Evolutionary conservation across 2,797 vertebrate genomes (phyloP), one percentile per base, ranked within the genome.

Genomic region (Pelobates cultripes): DNA sequence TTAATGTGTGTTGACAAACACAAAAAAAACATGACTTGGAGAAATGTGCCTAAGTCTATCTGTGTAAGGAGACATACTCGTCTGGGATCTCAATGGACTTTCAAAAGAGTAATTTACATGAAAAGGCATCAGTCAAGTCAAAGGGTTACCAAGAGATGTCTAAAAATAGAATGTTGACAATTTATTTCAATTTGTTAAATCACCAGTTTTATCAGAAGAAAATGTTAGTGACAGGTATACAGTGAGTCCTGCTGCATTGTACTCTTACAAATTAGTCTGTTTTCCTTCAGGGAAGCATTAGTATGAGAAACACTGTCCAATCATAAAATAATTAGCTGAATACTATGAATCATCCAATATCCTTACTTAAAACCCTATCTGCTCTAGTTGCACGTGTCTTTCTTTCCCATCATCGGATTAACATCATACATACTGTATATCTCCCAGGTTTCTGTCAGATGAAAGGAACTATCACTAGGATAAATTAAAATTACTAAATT

Each of bases 1-100:
- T 75, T 86, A 87, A 81, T 55, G 57, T 84, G 82, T 80, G 80
- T 87, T 91, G 88, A 80, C 73, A 84, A 84, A 84, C 77, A 84
- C 67, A 42, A 75, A 75, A 64, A 73, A 73, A 75, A 67, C 69
- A 79, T 68, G 67, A 55, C 60, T 84, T 79, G 12, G 45, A 73
- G 67, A 71, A 57, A 84, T 80, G 60, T 76, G 60, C 45, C 66
- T 6, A 55, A 69, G 43, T 70, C 76, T 67, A 51, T 51, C 51
- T 28, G 51, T 67, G 75, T 74, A 60, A 42, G 45, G 45, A 28
- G 70, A 42, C n/a, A 72, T 72, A 47, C 40, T 12, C 51, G 73
- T 7, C 44, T 64, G 45, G 7, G 17, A 60, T 4, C 8, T 7
- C 15, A 4, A 2, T 43, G 40, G 41, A 14, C 66, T 42, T 43